phyloP scores from a whole-genome alignment of 53 echinoderm and acorn worm genomes.

The Zoroaster sp. region DNA sequence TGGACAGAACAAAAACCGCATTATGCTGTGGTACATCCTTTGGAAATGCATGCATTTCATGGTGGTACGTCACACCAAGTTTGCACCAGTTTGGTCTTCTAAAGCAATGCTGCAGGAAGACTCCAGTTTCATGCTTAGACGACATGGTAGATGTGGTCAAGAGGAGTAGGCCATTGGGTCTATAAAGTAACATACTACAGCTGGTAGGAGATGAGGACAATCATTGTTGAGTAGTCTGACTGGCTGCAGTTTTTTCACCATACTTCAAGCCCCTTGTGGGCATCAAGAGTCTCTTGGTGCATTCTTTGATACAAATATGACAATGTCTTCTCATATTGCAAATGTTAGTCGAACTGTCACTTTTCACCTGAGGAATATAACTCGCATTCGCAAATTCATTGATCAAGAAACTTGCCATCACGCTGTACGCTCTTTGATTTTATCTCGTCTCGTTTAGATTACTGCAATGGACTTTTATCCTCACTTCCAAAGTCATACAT shows the following conservation, averaged over 20 bases:
- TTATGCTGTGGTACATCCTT: constrained; percentile 23
- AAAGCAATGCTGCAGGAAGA: not conserved
- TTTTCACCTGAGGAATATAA: too few relatives aligned
- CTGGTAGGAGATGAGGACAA: constrained; percentile 19
- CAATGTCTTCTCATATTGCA: too few relatives aligned
- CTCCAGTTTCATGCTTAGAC: constrained; percentile 1
- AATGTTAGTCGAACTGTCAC: too few relatives aligned
- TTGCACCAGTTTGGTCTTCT: constrained; percentile 51
- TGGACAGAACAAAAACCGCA: constrained; percentile 40
- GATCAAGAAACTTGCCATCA: too few relatives aligned
- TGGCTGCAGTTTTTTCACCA: constrained; percentile 57
- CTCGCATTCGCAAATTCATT: too few relatives aligned
- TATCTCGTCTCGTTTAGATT: too few relatives aligned
- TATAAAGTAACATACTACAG: constrained; percentile 47
- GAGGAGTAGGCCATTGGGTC: not conserved
- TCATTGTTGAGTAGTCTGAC: constrained; percentile 18
- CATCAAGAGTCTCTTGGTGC: too few relatives aligned
- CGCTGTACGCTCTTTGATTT: too few relatives aligned
- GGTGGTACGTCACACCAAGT: constrained; percentile 53
- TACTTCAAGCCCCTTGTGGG: constrained; percentile 42
- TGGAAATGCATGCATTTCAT: constrained; percentile 47
- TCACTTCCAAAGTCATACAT: too few relatives aligned
- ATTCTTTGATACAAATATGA: too few relatives aligned
- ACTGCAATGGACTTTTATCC: too few relatives aligned
- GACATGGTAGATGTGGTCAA: constrained; percentile 22